Base-by-base conservation (phyloP, 2,888 invertebrate species). In the Lycaena phlaeas region DNA sequence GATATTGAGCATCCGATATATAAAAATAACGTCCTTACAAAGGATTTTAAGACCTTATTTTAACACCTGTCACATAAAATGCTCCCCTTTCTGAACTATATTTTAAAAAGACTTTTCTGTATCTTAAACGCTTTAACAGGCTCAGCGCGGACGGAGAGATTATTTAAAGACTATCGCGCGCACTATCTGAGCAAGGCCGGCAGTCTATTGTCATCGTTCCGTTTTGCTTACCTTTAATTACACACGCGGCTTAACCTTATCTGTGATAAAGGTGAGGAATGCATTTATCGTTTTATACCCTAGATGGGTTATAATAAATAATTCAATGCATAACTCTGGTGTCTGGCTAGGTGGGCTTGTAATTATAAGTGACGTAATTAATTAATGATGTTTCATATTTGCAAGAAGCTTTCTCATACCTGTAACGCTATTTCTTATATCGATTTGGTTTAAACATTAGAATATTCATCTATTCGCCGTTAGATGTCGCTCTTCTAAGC, bases 331-430 rank as follows among this genome's bases (percentile, higher is more conserved):
- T 27, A 40, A 27, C 27, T 31, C 26, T 27, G 54, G 57, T 47
- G 57, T 56, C 67, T 62, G 62, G 54, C 65, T 76, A 78, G 79
- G 82, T 77, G 81, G 82, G 62, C 82, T 59, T 57, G 12, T 22
- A 4, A 4, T 7, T 22, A 62, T 78, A 75, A 79, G 78, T 78
- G 76, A 70, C 63, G 73, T 81, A 79, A 81, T 81, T 78, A 79
- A 69, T 74, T 79, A 74, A 68, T 71, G 66, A 34, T 34, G 22
- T 67, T 64, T 64, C 69, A 61, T 69, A 72, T 76, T 72, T 73
- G 63, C 60, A 61, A 81, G 81, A 77, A 82, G 78, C 79, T 78
- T 78, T 79, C 76, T 75, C n/a, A n/a, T n/a, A n/a, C n/a, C n/a
- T n/a, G n/a, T n/a, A n/a, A n/a, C n/a, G n/a, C n/a, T n/a, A n/a